These are phyloP conservation scores for Cynodonichthys magdalenae DNA, from an alignment of 2,797 vertebrate genomes.

Conservation along the genomic window DNA sequence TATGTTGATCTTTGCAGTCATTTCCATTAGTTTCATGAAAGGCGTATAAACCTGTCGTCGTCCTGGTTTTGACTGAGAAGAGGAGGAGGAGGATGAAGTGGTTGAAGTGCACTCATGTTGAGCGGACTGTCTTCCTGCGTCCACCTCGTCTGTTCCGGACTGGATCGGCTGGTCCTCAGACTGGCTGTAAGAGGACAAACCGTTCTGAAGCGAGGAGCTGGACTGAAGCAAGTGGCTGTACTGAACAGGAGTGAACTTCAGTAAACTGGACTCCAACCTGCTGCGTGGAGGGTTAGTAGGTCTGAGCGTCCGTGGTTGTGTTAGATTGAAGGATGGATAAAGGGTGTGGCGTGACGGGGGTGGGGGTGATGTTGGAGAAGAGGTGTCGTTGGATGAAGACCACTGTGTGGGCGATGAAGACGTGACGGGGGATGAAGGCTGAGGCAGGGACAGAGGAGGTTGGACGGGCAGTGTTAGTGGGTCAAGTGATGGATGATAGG, in stretches of 20 bases:
- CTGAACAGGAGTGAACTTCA: slow-evolving; percentile 76
- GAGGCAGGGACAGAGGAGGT: slow-evolving; percentile 4
- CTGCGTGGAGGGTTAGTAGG: slow-evolving; percentile 61
- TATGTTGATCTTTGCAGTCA: slow-evolving; percentile 77
- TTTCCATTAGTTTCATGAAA: slow-evolving; percentile 90
- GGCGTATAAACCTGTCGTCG: slow-evolving; percentile 81
- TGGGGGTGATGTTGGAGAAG: slow-evolving; percentile 8
- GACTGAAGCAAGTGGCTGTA: slow-evolving; percentile 75
- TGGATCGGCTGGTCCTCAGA: slow-evolving; percentile 28
- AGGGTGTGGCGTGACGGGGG: slow-evolving; percentile 10
- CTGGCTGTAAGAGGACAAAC: slow-evolving; percentile 12
- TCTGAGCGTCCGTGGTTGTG: slow-evolving; percentile 49
- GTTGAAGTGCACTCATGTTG: slow-evolving; percentile 35
- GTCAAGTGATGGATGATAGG: slow-evolving; percentile 22
- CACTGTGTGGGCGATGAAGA: slow-evolving; percentile 2
- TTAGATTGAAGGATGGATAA: slow-evolving; percentile 29
- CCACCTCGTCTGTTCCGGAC: slow-evolving; percentile 48
- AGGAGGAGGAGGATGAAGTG: slow-evolving; percentile 5
- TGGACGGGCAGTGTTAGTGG: too few species aligned
- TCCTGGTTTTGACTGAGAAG: slow-evolving; percentile 52
- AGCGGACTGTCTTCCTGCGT: slow-evolving; percentile 21
- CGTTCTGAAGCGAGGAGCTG: slow-evolving; percentile 21
- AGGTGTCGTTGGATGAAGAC: not conserved
- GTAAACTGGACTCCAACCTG: slow-evolving; percentile 78
- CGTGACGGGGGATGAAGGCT: slow-evolving; percentile 11